These are phyloP conservation scores for Papilio xuthus DNA, from an alignment of 1,140 invertebrate species.

Conservation along the genomic window DNA sequence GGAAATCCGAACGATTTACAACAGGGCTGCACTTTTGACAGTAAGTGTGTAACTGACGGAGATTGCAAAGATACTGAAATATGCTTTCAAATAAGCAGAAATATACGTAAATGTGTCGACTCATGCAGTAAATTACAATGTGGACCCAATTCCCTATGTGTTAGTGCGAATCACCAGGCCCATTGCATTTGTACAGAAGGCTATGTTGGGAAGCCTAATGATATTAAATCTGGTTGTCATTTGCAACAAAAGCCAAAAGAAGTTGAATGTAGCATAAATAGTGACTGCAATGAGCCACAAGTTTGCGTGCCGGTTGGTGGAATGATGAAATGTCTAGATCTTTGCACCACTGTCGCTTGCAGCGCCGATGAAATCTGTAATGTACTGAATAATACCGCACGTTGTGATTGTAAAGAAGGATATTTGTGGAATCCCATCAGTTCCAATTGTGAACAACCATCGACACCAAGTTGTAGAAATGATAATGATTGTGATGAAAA, in stretches of 20 bases:
- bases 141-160: conserved; percentile 93
- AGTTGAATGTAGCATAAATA: conserved; percentile 85
- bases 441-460: conserved; percentile 91
- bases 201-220: conserved; percentile 89
- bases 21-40: conserved; percentile 86
- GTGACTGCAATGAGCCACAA: conserved; percentile 86
- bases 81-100: conserved; percentile 91
- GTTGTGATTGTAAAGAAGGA: conserved; percentile 88
- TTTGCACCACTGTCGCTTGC: conserved; percentile 90
- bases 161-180: conserved; percentile 90
- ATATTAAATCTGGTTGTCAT: conserved; percentile 89
- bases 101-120: conserved; percentile 90
- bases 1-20: conserved; percentile 88
- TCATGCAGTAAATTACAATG: conserved; percentile 93
- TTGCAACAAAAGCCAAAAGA: conserved; percentile 82
- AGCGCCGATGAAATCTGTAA: conserved; percentile 91
- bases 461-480: conserved; percentile 88
- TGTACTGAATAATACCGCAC: conserved; percentile 84
- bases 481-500: conserved; percentile 87
- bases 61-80: conserved; percentile 92
- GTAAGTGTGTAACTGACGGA: conserved; percentile 89
- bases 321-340: conserved; percentile 87
- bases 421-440: conserved; percentile 92
- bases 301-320: conserved; percentile 83
- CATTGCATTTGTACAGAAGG: conserved; percentile 92